Evolutionary conservation across 2,888 invertebrate species (phyloP).

Genomic region (Napeogenes inachia): DNA sequence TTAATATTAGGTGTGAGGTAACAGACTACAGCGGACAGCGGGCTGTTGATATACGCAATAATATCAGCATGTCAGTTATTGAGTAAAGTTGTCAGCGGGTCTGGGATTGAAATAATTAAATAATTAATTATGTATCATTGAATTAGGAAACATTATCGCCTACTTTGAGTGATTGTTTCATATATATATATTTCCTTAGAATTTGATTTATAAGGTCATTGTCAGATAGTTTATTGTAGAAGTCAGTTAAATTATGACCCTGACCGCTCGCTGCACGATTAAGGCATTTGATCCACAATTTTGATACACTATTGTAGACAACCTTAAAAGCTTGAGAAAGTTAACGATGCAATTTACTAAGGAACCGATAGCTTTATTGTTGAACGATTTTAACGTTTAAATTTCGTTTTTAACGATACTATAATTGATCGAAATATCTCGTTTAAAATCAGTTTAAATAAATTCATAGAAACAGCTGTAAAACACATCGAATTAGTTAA

Average conservation of each 20-base stretch:
- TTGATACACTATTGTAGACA: constrained; percentile 22
- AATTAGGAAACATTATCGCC: background rate
- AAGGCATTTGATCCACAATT: constrained; percentile 30
- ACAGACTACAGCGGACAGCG: constrained; percentile 35
- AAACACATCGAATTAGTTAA: constrained; percentile 3
- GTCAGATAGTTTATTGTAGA: constrained; percentile 18
- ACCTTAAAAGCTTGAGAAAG: constrained; percentile 26
- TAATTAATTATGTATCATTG: constrained; percentile 4
- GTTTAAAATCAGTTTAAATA: no score
- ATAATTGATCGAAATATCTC: no score
- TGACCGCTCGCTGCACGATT: constrained; percentile 30
- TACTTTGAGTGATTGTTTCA: background rate
- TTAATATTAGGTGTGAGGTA: constrained; percentile 63
- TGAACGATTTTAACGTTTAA: background rate
- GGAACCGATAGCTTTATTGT: constrained; percentile 15
- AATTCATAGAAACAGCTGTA: no score
- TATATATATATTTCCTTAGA: background rate
- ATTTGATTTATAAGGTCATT: background rate
- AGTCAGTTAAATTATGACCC: constrained; percentile 27
- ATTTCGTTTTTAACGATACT: no score
- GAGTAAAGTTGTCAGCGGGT: constrained; percentile 30
- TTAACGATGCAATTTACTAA: constrained; percentile 19
- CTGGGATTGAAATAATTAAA: constrained; percentile 10
- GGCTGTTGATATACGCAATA: constrained; percentile 35
- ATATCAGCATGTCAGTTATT: constrained; percentile 35